Percentiles rank a stretch among this genome's conserved stretches.
phyloP scores from a whole-genome alignment of 1,140 invertebrate species.

The Drosophila auraria region DNA sequence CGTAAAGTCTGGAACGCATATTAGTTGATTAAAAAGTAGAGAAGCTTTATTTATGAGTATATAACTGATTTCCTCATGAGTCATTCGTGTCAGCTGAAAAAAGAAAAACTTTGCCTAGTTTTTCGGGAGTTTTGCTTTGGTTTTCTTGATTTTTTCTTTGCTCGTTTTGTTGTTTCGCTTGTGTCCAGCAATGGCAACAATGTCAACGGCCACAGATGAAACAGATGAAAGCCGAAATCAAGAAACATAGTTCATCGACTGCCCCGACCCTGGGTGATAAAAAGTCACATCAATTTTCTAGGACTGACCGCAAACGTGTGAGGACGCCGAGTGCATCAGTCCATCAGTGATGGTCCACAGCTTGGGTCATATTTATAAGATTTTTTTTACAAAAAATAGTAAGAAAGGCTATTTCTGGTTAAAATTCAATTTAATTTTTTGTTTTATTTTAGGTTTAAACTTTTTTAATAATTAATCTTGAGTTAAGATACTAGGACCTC shows the following conservation, averaged over 20 bases:
- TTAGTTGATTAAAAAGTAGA: slow-evolving; percentile 37
- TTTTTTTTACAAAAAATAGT: neutral
- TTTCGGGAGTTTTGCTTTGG: slow-evolving; percentile 3
- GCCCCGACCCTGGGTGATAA: slow-evolving; percentile 35
- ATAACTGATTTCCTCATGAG: neutral
- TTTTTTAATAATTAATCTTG: too few relatives aligned
- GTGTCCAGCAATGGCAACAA: slow-evolving; percentile 27
- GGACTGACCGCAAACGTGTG: slow-evolving; percentile 73
- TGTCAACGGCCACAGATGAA: slow-evolving; percentile 47
- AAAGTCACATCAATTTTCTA: slow-evolving; percentile 78
- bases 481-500: too few relatives aligned
- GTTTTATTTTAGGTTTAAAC: too few relatives aligned
- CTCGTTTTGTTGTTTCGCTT: neutral
- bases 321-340: slow-evolving; percentile 56
- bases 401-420: too few relatives aligned
- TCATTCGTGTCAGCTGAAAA: neutral
- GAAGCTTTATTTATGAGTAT: neutral
- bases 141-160: slow-evolving; percentile 12
- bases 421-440: too few relatives aligned
- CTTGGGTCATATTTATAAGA: neutral
- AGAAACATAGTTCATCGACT: slow-evolving; percentile 67
- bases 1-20: neutral
- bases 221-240: slow-evolving; percentile 63
- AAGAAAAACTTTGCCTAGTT: slow-evolving; percentile 9
- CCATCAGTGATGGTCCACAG: slow-evolving; percentile 26